Base-by-base conservation (phyloP, 2,888 invertebrate genomes). In the Ophion costatus region DNA sequence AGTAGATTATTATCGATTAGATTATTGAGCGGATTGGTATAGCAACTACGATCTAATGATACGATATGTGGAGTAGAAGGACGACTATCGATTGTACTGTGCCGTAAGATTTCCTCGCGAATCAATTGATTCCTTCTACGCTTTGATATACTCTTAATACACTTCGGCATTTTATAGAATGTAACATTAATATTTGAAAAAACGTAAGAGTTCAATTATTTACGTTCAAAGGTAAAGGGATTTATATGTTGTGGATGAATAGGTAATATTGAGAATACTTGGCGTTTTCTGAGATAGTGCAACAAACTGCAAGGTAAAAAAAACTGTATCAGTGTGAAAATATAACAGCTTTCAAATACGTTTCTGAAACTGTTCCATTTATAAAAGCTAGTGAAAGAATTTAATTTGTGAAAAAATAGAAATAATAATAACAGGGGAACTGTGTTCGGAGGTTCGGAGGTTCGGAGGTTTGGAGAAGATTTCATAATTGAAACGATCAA, bases 61-160 rank as follows among this genome's bases (percentile, higher is more conserved):
- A 33, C 59, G 57, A 38, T n/a, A 20, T 59, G 38, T 38, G 59
- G 22, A 59, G 59, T 61, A 20, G 63, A 45, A 63, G 24, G 45
- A 22, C n/a, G 63, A 51, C 63, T 74, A 63, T 63, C 17, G 29
- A 74, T 63, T 64, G n/a, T 51, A 64, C 75, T n/a, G 33, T 76
- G 56, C 33, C 75, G 64, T 38, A 56, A 24, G 66, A 76, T 76
- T 66, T 66, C 38, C 56, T 64, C 66, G 24, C 33, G 20, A 56
- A 76, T 64, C 33, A 76, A 66, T 33, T 76, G 75, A 56, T 76
- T 76, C 56, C 66, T 64, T 56, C 66, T 76, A 64, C 75, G 75
- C 56, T 66, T 76, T 24, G 64, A 66, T 76, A 76, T 14, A 66
- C 29, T n/a, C 29, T 51, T 20, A 66, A 66, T 66, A 45, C 33